Base-by-base conservation (phyloP, 1,140 invertebrate species). In the Brachionus paranguensis region DNA sequence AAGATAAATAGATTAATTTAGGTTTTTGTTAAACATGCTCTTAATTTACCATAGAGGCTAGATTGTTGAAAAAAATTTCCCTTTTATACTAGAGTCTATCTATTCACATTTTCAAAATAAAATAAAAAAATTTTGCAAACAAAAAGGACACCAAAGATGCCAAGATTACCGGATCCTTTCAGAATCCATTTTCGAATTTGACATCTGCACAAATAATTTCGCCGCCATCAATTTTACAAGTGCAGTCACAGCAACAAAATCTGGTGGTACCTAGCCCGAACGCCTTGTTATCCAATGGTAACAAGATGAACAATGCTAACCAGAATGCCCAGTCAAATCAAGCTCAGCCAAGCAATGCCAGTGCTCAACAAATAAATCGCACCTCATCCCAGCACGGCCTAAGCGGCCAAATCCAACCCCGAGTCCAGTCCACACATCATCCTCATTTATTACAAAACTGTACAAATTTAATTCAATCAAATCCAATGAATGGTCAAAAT, bases 131-230 rank as follows among this genome's bases (percentile, higher is more conserved):
- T 43, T 50, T 74, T 74, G 5, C 47, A 4, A n/a, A 43, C 5
- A 43, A 74, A 50, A 76, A 76, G 72, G 72, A 76, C 45, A 50
- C 45, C 11, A 76, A 76, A 50, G 72, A 76, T 29, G 4, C 43
- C 17, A 76, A 76, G 14, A 24, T 76, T 3, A 76, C 12, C 47
- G 20, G 17, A 12, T 24, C 45, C 1, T 76, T 76, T 76, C 78
- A 60, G 55, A 81, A 81, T 27, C 78, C 78, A 11, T 81, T 64
- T n/a, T 43, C 64, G 11, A 81, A 81, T 68, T 47, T 81, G 41
- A 81, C 78, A 10, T 81, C 78, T 29, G 78, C 78, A 8, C 78
- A 81, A n/a, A 81, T 81, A 41, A 81, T 81, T 29, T 81, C 78
- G 6, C 78, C 78, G 1, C 72, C 47, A 10, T 45, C 72, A 76